A percentile compares a stretch with the other conserved stretches of the same genome.
Conservation (phyloP, 2,888 invertebrate species). For the Reticulitermes lucifugus region DNA sequence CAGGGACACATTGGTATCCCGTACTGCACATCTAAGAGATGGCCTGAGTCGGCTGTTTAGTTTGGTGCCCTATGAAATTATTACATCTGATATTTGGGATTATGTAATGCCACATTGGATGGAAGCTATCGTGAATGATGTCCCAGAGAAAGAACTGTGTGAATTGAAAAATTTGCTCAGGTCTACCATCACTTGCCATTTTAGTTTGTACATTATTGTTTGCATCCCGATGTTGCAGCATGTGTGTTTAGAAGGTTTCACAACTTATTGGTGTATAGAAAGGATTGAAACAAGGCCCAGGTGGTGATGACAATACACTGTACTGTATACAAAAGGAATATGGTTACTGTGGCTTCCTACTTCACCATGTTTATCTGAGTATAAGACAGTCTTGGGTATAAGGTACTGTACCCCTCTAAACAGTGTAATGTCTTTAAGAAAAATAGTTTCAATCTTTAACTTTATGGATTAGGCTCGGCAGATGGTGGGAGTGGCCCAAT, state of each 20-base stretch:
- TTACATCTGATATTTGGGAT: constrained; percentile 97
- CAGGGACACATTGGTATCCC: constrained; percentile 86
- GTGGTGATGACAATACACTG: no score
- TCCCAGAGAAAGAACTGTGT: constrained; percentile 86
- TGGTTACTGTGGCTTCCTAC: no score
- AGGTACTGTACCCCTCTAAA: no score
- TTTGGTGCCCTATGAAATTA: constrained; percentile 96
- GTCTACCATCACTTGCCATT: constrained; percentile 59
- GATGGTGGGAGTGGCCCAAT: no score
- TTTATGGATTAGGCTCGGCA: no score
- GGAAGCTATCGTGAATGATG: constrained; percentile 95
- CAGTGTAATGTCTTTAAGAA: no score
- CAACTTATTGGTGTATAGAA: not conserved
- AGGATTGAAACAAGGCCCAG: no score
- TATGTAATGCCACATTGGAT: constrained; percentile 99
- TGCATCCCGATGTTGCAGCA: constrained; percentile 11
- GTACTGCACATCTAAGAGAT: constrained; percentile 93
- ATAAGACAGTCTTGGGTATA: no score
- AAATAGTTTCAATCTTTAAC: no score
- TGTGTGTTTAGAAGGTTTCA: not conserved
- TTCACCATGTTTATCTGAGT: no score
- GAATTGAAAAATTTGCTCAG: constrained; percentile 85
- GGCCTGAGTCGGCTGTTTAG: constrained; percentile 95
- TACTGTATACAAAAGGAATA: no score
- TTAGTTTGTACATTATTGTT: not conserved